Base-by-base conservation (phyloP, 2,888 invertebrate genomes). In the Tanypteryx hageni region DNA sequence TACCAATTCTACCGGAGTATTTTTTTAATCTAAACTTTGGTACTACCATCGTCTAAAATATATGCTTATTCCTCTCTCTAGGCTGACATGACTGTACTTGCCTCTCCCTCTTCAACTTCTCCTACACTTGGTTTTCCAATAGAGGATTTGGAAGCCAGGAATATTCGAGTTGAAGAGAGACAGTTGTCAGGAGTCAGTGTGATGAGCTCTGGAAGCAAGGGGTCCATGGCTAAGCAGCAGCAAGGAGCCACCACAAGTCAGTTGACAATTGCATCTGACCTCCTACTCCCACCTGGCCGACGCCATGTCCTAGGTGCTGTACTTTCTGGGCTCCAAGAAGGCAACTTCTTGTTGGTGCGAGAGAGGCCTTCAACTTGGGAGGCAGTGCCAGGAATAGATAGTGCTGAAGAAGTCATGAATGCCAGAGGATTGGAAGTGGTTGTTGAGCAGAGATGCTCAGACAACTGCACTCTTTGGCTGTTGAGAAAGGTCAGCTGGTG, bases 281-380 rank as follows among this genome's bases (percentile, higher is more conserved):
- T 89, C n/a, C 89, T 89, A 0, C 27, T 89, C 0, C 89, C 89
- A 44, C 89, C 89, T 59, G 89, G 89, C 10, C 89, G 89, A 13
- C 89, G 89, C 22, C 89, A 89, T 68, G 89, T 89, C 10, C 68
- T 89, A 18, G 89, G 64, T 56, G 89, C 89, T 68, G 89, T 89
- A 14, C 64, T 89, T 16, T 89, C 89, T 68, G 64, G 89, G 16
- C 95, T 97, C 0, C 95, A 95, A 18, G 96, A 96, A 16, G 96
- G 96, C 93, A 96, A 96, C 92, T 97, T 96, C 94, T 94, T 97
- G 2, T 94, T 97, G 89, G 95, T 96, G 61, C 95, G 97, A 57
- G 97, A 97, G 94, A 95, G 95, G 64, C 94, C 95, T 11, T 95
- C 95, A 81, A 89, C 27, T 11, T 89, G 89, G 89, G 89, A 89